Base-by-base conservation (phyloP, 1,140 invertebrate species). In the Drosophila pectinifera region DNA sequence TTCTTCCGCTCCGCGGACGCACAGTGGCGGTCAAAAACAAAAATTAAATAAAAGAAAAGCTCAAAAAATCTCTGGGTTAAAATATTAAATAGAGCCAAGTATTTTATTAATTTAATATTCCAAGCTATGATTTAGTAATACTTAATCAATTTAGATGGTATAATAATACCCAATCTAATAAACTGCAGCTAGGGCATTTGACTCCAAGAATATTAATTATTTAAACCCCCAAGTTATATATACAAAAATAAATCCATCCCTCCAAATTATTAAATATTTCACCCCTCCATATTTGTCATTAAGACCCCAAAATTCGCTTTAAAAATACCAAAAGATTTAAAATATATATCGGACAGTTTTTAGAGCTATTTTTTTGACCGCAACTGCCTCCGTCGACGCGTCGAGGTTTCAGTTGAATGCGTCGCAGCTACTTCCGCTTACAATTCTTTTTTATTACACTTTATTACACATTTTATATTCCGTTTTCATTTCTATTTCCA, bases 401-500 rank as follows among this genome's bases (percentile, higher is more conserved):
- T 78, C 77, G 73, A 65, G 73, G 80, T 86, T 77, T 78, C 79
- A 82, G 76, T 53, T 88, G 75, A 88, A 88, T 89, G 83, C 83
- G 70, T 88, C 83, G 79, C 72, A 70, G 63, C 79, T 76, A 77
- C 83, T 88, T 88, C 83, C 83, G 83, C 79, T 88, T 89, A 83
- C 84, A 88, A 77, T 89, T 83, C 65, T 83, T 80, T 85, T 74
- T 86, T 85, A 78, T 81, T 85, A 78, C 75, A 73, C 72, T 83
- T 88, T 88, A 83, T 80, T 80, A 89, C 79, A 77, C 84, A 79
- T 88, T 78, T 78, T 63, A 65, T 77, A 69, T 78, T 85, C 77
- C 54, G 55, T 64, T 78, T 84, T 70, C 53, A 72, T 82, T 82
- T 76, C 57, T 70, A 83, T 83, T 84, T 49, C 48, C 53, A 59